Percentiles rank a stretch among this genome's conserved stretches.
These are phyloP conservation scores for Abramis brama DNA, from an alignment of 2,113 vertebrate genomes.

Conservation along the genomic window DNA sequence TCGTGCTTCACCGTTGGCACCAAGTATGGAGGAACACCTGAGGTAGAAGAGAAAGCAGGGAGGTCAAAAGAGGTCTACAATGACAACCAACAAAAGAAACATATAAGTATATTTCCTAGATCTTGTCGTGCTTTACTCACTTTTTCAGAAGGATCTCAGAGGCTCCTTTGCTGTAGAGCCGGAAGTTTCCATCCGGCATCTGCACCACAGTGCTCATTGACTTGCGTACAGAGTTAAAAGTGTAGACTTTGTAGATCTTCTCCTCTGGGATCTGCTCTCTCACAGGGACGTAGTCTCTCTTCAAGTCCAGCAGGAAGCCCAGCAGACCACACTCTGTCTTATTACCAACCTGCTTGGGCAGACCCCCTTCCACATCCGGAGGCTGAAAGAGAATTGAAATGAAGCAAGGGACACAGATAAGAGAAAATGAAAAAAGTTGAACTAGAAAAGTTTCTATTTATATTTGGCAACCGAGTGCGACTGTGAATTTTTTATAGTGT, in stretches of 20 bases:
- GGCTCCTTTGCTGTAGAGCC: slow-evolving; percentile 92
- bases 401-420: background rate
- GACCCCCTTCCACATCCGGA: slow-evolving; percentile 86
- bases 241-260: slow-evolving; percentile 89
- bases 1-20: slow-evolving; percentile 75
- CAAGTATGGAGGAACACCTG: slow-evolving; percentile 83
- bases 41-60: background rate
- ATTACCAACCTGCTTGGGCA: slow-evolving; percentile 89
- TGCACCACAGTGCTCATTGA: slow-evolving; percentile 89
- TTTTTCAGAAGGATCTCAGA: slow-evolving; percentile 91
- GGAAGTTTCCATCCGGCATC: slow-evolving; percentile 82
- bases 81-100: background rate
- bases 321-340: slow-evolving; percentile 90
- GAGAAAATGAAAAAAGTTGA: background rate
- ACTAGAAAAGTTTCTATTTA: background rate
- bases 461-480: background rate
- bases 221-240: slow-evolving; percentile 90
- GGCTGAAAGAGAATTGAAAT: slow-evolving; percentile 79
- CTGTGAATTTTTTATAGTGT: background rate
- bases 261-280: slow-evolving; percentile 87
- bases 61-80: background rate
- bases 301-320: slow-evolving; percentile 83
- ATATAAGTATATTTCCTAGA: background rate
- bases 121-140: slow-evolving; percentile 69
- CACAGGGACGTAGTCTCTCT: slow-evolving; percentile 81